phyloP scores from a whole-genome alignment of 2,797 vertebrate species.

The Ispidina lecontei region DNA sequence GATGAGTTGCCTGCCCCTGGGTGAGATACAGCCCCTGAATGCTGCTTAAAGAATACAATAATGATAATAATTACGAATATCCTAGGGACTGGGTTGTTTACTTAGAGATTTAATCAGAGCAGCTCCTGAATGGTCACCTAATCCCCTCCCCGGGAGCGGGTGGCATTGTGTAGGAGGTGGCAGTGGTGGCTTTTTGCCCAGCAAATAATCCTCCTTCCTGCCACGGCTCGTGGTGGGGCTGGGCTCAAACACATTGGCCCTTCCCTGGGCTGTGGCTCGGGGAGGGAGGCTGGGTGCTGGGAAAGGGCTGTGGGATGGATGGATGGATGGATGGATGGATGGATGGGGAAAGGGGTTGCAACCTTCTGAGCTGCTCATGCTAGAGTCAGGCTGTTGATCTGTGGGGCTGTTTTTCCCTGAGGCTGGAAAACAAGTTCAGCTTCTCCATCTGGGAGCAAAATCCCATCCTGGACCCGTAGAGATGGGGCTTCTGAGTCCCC shows the following conservation, averaged over 20 bases:
- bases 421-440: background rate
- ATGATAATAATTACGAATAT: background rate
- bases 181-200: background rate
- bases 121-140: background rate
- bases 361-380: fast-evolving
- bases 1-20: background rate
- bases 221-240: fast-evolving
- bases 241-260: background rate
- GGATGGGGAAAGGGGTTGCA: no score
- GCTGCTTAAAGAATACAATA: background rate
- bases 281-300: background rate
- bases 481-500: background rate
- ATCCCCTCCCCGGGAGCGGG: background rate
- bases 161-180: background rate
- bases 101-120: background rate
- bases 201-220: background rate
- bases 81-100: background rate
- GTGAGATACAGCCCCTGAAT: background rate
- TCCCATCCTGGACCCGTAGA: background rate
- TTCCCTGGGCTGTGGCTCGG: background rate
- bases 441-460: background rate
- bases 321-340: background rate
- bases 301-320: background rate
- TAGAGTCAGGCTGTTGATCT: background rate
- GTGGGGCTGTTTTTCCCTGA: fast-evolving